Base-by-base conservation (phyloP, 1,140 invertebrate species). In the Oscheius sp. region DNA sequence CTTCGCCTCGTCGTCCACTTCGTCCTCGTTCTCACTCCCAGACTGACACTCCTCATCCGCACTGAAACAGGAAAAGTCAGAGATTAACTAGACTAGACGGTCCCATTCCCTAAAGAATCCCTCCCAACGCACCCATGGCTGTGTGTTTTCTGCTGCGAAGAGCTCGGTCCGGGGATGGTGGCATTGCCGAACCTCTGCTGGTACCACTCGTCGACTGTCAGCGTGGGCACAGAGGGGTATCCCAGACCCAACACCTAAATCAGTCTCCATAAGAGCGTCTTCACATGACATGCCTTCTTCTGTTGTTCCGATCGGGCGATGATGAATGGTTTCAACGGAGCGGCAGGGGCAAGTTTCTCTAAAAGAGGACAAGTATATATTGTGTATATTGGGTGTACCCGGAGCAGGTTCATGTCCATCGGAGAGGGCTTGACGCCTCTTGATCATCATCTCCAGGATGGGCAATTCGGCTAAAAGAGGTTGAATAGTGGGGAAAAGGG, bases 151-250 rank as follows among this genome's bases (percentile, higher is more conserved):
- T 55, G 49, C 49, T 26, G 49, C 15, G 49, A 7, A 13, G 7
- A 55, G 23, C 49, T 55, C 7, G 38, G n/a, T n/a, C 38, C 38
- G n/a, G 38, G 38, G 10, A n/a, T 42, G 32, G 55, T 31, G 20
- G 46, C 52, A n/a, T 31, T 38, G 3, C 55, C 64, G 52, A 67
- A 62, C 29, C 55, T 89, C 85, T 95, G 89, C 58, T 95, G 90
- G 85, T 95, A 97, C 87, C 97, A 97, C 85, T 98, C 95, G 81
- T 96, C 90, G 0, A 99, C 91, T 0, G 93, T 94, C 86, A 94
- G 88, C 1, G 92, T 90, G 0, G 95, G 94, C 68, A 97, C 83
- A 82, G 92, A 91, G 0, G 95, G 95, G 88, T 98, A 99, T 0
- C 95, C 96, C 42, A 90, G 86, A 4, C 96, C 96, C 87, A 90